Evolutionary conservation across 2,797 vertebrate species (phyloP).

Genomic region (Masticophis lateralis): DNA sequence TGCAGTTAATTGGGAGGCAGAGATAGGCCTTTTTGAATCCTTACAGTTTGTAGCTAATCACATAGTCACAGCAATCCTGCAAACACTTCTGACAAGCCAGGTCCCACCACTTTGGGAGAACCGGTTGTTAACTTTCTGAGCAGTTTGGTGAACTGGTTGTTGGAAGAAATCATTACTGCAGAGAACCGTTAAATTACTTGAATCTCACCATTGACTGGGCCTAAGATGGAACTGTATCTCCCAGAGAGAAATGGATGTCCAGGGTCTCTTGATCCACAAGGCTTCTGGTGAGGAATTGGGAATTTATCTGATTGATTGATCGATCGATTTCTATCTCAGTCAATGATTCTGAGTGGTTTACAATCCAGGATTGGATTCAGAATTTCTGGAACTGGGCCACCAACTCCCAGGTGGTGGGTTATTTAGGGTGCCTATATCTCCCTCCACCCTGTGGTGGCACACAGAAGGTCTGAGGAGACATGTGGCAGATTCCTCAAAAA

Average conservation of each 20-base stretch:
- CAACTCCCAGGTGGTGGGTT: background rate
- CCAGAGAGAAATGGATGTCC: background rate
- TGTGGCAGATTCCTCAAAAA: background rate
- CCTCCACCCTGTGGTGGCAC: background rate
- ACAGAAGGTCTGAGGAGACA: background rate
- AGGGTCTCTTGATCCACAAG: background rate
- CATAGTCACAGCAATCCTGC: too few species aligned
- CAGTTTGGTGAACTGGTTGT: too few species aligned
- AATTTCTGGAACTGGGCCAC: background rate
- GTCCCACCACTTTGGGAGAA: too few species aligned
- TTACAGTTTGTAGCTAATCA: too few species aligned
- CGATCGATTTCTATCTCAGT: background rate
- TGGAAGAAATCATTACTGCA: too few species aligned
- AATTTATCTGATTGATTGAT: background rate
- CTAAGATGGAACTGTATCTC: background rate
- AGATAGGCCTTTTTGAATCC: too few species aligned
- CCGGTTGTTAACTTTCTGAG: too few species aligned
- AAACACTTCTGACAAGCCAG: too few species aligned
- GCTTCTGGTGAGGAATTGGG: background rate
- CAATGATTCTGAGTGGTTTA: background rate
- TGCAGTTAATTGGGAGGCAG: too few species aligned
- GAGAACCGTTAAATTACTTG: too few species aligned
- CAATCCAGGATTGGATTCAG: background rate
- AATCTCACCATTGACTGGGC: too few species aligned
- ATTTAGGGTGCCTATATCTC: background rate